Conservation (phyloP, 2,797 vertebrate species). For the Melopsittacus undulatus region DNA sequence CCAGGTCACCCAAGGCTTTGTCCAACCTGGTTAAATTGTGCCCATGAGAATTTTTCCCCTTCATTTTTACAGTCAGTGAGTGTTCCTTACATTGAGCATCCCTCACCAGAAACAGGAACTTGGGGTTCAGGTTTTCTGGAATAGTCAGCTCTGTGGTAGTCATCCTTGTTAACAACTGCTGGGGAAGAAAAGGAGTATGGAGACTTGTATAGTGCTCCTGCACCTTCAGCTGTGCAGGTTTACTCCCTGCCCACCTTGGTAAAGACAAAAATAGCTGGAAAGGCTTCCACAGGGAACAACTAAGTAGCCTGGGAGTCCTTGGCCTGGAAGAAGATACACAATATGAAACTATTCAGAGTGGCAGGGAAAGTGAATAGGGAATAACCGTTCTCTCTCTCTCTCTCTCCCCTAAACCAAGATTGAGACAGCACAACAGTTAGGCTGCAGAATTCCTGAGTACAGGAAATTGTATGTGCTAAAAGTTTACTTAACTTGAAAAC, state of each 20-base stretch:
- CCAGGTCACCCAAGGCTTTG: not conserved
- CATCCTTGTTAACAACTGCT: not conserved
- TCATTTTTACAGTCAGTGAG: not conserved
- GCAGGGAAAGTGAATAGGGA: not conserved
- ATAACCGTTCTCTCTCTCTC: not conserved
- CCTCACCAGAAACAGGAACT: not conserved
- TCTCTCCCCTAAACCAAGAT: not conserved
- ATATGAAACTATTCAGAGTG: not conserved
- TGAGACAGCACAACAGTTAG: not conserved
- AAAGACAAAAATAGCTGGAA: not conserved
- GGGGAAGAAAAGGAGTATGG: not conserved
- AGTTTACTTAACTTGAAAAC: not conserved
- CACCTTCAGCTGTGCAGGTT: not conserved
- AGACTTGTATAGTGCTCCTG: not conserved
- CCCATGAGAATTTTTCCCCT: not conserved
- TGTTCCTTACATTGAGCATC: not conserved
- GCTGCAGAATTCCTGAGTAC: not conserved
- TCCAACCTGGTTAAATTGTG: not conserved
- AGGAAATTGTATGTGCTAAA: not conserved
- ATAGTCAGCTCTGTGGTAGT: not conserved
- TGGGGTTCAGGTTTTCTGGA: not conserved
- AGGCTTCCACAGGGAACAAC: not conserved
- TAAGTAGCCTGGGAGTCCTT: not conserved
- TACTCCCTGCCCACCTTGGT: not conserved
- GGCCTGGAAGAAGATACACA: not conserved